These are phyloP conservation scores for Nemotelus nigrinus DNA, from an alignment of 2,888 invertebrate species.

Conservation along the genomic window DNA sequence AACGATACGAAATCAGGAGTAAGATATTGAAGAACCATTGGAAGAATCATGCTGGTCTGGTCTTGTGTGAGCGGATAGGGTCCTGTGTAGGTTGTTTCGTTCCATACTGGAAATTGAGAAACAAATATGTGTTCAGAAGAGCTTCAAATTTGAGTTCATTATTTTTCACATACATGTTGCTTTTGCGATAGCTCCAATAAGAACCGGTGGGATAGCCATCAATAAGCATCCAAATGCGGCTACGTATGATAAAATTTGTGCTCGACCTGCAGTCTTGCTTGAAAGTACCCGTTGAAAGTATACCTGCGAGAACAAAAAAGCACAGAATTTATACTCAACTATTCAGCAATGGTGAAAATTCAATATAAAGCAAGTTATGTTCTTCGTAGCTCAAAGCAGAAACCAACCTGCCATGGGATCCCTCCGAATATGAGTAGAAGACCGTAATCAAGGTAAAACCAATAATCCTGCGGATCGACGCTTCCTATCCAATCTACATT, in stretches of 20 bases:
- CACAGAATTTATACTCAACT: too few relatives aligned
- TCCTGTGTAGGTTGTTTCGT: conserved; percentile 87
- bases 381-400: background rate
- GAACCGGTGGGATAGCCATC: conserved; percentile 96
- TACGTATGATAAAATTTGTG: conserved; percentile 93
- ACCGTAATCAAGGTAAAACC: conserved; percentile 88
- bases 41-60: conserved; percentile 94
- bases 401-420: conserved; percentile 91
- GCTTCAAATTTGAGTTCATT: too few relatives aligned
- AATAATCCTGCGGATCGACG: conserved; percentile 76
- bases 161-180: conserved; percentile 78
- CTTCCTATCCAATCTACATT: conserved; percentile 91
- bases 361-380: too few relatives aligned
- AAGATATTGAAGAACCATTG: conserved; percentile 95
- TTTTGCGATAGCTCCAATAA: conserved; percentile 97
- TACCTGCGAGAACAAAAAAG: conserved; percentile 69
- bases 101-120: conserved; percentile 82
- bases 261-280: conserved; percentile 92
- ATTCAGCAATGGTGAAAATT: too few relatives aligned
- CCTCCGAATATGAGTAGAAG: conserved; percentile 92
- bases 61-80: conserved; percentile 77
- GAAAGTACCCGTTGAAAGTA: conserved; percentile 98
- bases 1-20: conserved; percentile 97
- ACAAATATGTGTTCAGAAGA: too few relatives aligned
- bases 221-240: conserved; percentile 95